A percentile compares a stretch with the other conserved stretches of the same genome.
Evolutionary conservation across 2,113 vertebrate species (phyloP).

Genomic region (Equus quagga): DNA sequence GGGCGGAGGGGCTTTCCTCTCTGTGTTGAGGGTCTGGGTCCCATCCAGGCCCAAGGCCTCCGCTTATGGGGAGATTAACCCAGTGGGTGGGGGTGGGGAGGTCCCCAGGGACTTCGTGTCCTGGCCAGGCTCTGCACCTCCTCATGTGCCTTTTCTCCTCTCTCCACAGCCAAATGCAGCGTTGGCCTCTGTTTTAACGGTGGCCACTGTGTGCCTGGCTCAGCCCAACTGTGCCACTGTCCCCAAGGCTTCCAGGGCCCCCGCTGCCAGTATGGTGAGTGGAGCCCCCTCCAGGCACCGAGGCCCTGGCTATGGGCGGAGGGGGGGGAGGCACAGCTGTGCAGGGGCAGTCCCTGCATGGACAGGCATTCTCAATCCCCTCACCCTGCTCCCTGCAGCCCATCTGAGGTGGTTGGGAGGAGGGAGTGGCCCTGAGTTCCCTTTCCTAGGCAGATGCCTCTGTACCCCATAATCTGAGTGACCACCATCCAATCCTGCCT

Average conservation of each 20-base stretch:
- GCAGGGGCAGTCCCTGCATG: accelerated
- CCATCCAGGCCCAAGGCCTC: not conserved
- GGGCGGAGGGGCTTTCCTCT: not conserved
- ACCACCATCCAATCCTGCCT: accelerated
- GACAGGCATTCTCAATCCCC: accelerated
- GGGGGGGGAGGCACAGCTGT: not conserved
- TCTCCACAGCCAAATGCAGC: conserved; percentile 87
- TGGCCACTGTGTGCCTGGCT: conserved; percentile 87
- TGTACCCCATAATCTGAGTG: accelerated
- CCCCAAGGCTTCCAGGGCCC: conserved; percentile 91
- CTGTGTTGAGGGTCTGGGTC: not conserved
- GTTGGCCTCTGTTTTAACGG: conserved; percentile 89
- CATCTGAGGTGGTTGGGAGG: not conserved
- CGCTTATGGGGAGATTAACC: too few species aligned
- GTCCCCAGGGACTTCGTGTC: not conserved
- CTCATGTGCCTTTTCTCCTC: not conserved
- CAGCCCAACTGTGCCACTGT: conserved; percentile 89
- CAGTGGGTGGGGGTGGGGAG: accelerated
- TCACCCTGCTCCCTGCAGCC: not conserved
- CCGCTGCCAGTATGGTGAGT: conserved; percentile 92
- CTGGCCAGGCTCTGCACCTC: not conserved
- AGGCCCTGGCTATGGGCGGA: not conserved
- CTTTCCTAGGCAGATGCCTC: not conserved
- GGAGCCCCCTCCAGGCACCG: accelerated
- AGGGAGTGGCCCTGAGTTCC: not conserved